A percentile compares a stretch with the other conserved stretches of the same genome.
Conservation (phyloP, 2,113 vertebrate species). For the Spea bombifrons region DNA sequence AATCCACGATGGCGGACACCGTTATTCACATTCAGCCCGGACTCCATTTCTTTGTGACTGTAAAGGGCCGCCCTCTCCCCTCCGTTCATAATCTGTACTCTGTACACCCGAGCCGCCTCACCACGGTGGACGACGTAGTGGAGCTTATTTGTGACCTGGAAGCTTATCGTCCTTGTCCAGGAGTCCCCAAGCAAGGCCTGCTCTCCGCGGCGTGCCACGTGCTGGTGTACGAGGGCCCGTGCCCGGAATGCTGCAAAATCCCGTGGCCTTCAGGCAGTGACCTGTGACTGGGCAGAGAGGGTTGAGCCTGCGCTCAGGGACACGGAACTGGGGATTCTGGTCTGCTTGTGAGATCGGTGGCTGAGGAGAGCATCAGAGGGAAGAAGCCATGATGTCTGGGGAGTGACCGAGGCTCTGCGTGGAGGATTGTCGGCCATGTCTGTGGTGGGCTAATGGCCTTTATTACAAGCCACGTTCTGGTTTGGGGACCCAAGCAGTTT, state of each 20-base stretch:
- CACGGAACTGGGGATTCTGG: background rate
- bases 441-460: background rate
- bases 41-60: constrained; percentile 48
- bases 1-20: constrained; percentile 46
- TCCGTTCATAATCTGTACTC: constrained; percentile 44
- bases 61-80: constrained; percentile 45
- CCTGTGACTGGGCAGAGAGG: background rate
- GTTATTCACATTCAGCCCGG: constrained; percentile 49
- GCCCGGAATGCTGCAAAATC: constrained; percentile 39
- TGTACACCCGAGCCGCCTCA: constrained; percentile 46
- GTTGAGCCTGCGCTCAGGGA: constrained; percentile 29
- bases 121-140: constrained; percentile 52
- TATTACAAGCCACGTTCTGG: background rate
- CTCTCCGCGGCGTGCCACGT: constrained; percentile 48
- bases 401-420: background rate
- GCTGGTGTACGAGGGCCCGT: constrained; percentile 46
- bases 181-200: constrained; percentile 9
- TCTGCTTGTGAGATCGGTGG: background rate
- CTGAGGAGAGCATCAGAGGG: background rate
- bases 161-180: constrained; percentile 42
- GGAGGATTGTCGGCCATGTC: background rate
- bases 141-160: constrained; percentile 52
- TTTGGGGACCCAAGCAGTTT: too few species aligned
- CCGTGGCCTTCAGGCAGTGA: constrained; percentile 47
- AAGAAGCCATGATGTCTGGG: background rate